A percentile compares a stretch with the other conserved stretches of the same genome.
Evolutionary conservation across 2,797 vertebrate genomes (phyloP).

Genomic region (Acipenser ruthenus): DNA sequence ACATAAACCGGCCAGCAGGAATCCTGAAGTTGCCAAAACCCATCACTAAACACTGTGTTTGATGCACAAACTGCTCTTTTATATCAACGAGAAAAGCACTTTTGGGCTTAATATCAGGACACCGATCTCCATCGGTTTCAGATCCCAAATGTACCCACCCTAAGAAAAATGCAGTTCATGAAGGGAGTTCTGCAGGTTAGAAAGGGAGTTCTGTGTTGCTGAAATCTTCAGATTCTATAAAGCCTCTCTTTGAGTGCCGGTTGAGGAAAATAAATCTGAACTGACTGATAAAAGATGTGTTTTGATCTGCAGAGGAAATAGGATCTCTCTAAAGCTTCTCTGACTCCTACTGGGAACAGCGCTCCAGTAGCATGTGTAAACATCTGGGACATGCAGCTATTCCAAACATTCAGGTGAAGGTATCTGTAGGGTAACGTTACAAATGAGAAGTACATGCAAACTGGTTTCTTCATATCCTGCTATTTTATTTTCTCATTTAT

Average conservation of each 20-base stretch:
- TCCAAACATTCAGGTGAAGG: slow-evolving; percentile 5
- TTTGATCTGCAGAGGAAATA: slow-evolving; percentile 9
- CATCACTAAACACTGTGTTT: too few species aligned
- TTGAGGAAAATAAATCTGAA: slow-evolving; percentile 20
- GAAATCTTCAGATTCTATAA: slow-evolving; percentile 1
- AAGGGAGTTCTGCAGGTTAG: neutral
- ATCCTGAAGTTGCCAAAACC: too few species aligned
- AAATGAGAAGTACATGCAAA: too few species aligned
- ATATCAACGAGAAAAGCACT: too few species aligned
- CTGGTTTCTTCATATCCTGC: neutral
- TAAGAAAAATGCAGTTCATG: slow-evolving; percentile 4
- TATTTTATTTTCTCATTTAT: neutral
- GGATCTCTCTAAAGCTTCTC: slow-evolving; percentile 1
- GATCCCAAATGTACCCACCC: too few species aligned
- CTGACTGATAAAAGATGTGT: slow-evolving; percentile 12
- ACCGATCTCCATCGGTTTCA: too few species aligned
- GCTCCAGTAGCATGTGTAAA: neutral
- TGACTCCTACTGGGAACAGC: neutral
- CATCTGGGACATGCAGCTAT: slow-evolving; percentile 7
- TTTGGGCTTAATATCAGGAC: too few species aligned
- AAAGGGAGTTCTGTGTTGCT: slow-evolving; percentile 6
- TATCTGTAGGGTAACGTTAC: neutral
- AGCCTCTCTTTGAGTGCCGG: slow-evolving; percentile 12
- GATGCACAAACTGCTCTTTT: too few species aligned
- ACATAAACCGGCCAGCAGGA: too few species aligned